Percentiles rank a stretch among this genome's conserved stretches.
Evolutionary conservation across 1,140 invertebrate genomes (phyloP).

Genomic region (Drosophila rufa): DNA sequence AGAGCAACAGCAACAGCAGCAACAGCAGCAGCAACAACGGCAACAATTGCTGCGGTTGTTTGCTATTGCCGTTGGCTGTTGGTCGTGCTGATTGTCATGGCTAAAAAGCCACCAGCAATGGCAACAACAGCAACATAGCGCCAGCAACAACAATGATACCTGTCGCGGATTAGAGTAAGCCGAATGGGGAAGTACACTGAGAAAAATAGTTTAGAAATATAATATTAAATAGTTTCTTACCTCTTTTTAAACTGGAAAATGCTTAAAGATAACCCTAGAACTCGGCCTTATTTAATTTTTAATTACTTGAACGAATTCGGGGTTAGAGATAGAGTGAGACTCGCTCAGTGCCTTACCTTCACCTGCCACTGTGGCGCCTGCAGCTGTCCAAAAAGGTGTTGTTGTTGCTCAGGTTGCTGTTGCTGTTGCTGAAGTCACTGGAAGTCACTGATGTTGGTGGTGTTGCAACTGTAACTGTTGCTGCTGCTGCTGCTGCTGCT

Average conservation of each 20-base stretch:
- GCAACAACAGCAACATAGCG: constrained; percentile 17
- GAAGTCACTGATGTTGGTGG: constrained; percentile 36
- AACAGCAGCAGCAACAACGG: constrained; percentile 20
- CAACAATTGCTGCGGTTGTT: constrained; percentile 80
- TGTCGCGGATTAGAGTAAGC: neutral
- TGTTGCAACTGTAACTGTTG: constrained; percentile 54
- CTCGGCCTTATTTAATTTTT: neutral
- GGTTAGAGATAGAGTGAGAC: neutral
- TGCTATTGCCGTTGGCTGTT: constrained; percentile 75
- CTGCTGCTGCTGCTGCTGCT: constrained; percentile 36
- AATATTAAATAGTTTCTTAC: no score
- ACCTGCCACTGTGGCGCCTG: constrained; percentile 69
- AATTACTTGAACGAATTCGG: neutral
- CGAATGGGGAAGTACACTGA: constrained; percentile 30
- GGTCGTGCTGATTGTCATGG: constrained; percentile 77
- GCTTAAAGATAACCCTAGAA: fast-evolving
- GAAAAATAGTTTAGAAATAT: neutral
- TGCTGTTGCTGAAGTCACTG: constrained; percentile 37
- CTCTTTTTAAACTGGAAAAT: neutral
- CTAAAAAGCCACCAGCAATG: constrained; percentile 65
- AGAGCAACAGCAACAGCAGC: constrained; percentile 32
- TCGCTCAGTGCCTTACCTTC: constrained; percentile 29
- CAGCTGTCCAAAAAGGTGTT: constrained; percentile 68
- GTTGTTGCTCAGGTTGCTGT: constrained; percentile 48
- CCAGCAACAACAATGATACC: constrained; percentile 17